Conservation (phyloP, 1,140 invertebrate species). For the Heliconius hewitsoni region DNA sequence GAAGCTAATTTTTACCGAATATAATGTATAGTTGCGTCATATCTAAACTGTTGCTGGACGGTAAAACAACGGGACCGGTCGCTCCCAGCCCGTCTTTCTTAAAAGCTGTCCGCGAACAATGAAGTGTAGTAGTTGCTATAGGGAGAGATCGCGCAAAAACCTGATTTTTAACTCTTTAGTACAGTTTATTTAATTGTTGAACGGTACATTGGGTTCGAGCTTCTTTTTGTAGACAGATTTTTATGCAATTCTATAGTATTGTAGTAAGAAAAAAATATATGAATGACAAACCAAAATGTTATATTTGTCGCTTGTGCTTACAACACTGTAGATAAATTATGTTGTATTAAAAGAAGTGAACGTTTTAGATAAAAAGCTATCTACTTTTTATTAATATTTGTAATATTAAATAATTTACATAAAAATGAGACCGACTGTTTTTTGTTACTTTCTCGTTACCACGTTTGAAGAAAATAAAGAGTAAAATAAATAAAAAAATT, state of each 20-base stretch:
- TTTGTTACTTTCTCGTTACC: too few species aligned
- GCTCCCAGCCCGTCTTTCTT: not conserved
- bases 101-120: not conserved
- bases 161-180: conserved; percentile 8
- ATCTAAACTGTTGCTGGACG: not conserved
- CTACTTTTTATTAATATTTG: not conserved
- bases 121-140: not conserved
- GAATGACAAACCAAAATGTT: too few species aligned
- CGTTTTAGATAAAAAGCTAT: too few species aligned
- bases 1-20: too few species aligned
- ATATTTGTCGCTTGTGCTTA: too few species aligned
- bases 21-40: too few species aligned
- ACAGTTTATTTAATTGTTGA: conserved; percentile 5
- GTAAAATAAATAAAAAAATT: not conserved
- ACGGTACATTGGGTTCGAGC: not conserved
- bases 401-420: too few species aligned
- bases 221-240: not conserved
- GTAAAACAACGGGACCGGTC: conserved; percentile 1
- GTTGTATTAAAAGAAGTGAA: too few species aligned
- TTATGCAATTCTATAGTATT: not conserved
- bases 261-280: too few species aligned
- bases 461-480: not conserved
- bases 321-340: too few species aligned
- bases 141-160: conserved; percentile 10
- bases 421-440: too few species aligned